A percentile compares a stretch with the other conserved stretches of the same genome.
phyloP scores from a whole-genome alignment of 2,113 vertebrate genomes.

The Seriola aureovittata region DNA sequence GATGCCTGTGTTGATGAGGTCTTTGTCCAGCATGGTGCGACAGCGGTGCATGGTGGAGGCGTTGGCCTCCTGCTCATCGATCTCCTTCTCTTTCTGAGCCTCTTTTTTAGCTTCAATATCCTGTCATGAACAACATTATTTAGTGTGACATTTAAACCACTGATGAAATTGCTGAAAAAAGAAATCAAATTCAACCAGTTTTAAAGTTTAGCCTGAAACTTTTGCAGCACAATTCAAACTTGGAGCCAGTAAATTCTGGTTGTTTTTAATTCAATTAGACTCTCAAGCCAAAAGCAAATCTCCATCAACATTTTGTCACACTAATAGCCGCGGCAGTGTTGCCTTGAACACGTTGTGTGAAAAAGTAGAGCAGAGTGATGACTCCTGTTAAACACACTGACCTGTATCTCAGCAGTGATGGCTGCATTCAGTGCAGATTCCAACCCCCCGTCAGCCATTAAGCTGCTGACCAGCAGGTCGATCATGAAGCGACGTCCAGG shows the following conservation, averaged over 20 bases:
- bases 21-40: constrained; percentile 95
- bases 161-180: not conserved
- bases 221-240: no score
- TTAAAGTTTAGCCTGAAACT: no score
- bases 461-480: constrained; percentile 96
- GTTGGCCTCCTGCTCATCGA: constrained; percentile 97
- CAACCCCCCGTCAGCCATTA: constrained; percentile 97
- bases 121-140: constrained; percentile 75
- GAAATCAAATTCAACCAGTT: no score
- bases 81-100: constrained; percentile 99
- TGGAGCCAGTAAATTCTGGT: not conserved
- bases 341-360: not conserved
- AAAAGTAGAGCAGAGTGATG: not conserved
- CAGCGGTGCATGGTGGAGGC: constrained; percentile 94
- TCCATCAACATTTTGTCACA: not conserved
- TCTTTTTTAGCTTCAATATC: constrained; percentile 99
- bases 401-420: constrained; percentile 98
- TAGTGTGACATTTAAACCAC: not conserved
- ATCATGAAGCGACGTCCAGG: constrained; percentile 98
- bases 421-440: constrained; percentile 96
- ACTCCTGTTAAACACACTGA: constrained; percentile 64
- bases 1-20: constrained; percentile 97
- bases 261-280: not conserved
- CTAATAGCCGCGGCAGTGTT: not conserved
- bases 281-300: not conserved